Evolutionary conservation across 2,797 vertebrate species (phyloP), one percentile per base, ranked within the genome.

Genomic region (Coracias cyanogaster): DNA sequence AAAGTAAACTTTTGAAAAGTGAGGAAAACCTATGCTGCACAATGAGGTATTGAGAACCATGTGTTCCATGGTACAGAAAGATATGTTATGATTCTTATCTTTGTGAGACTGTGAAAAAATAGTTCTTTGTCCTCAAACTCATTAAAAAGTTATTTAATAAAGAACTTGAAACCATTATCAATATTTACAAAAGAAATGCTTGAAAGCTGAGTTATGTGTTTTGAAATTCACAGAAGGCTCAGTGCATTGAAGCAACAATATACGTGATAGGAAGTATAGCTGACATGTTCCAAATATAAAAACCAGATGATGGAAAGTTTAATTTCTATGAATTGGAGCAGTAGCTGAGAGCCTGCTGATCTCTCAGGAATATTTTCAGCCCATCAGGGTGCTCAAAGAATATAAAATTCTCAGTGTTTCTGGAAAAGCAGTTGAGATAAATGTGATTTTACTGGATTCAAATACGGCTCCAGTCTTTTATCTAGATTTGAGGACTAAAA

Each of bases 271-370:
- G 97, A 98, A 97, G 96, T 97, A 95, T 96, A 97, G 96, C 93
- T 97, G 97, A 97, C 94, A 89, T 97, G 98, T 97, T 89, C 94
- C 91, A 97, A 97, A 98, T 98, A 98, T 98, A 98, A 97, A 98
- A 98, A 98, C 96, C 98, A 98, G 98, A 98, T 98, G 98, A 98
- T 97, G 97, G 97, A 97, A 98, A 96, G 97, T 97, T 97, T 97
- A 94, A 98, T 98, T 98, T 98, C 96, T 95, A 82, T 78, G 93
- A 94, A 95, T 92, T 94, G 95, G 94, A 97, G 97, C 72, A 77
- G 97, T 97, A 98, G 97, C 97, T 92, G 82, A 95, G 96, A 97
- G 94, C 96, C 95, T 93, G 58, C 85, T 81, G 96, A 93, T 87
- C 92, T 96, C 95, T 82, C 81, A 84, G 88, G 95, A 95, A 91